Percentiles rank a stretch among this genome's conserved stretches.
Evolutionary conservation across 2,113 vertebrate genomes (phyloP).

Genomic region (Holacanthus passer): DNA sequence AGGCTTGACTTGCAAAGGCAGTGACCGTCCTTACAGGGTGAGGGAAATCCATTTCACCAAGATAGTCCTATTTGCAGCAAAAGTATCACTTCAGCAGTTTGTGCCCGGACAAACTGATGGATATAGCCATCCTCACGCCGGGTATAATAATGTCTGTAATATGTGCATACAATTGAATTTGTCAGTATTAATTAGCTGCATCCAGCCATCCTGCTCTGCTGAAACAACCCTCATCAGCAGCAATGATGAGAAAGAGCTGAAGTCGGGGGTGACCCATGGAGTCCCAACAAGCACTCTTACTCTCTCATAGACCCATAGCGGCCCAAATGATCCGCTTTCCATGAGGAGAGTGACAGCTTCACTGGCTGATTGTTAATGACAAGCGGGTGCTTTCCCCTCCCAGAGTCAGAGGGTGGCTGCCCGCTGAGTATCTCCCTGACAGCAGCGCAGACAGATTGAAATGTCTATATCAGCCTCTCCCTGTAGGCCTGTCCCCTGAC

Average conservation of each 20-base stretch:
- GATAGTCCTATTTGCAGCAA: conserved; percentile 46
- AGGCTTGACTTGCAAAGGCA: conserved; percentile 72
- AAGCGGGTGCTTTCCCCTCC: conserved; percentile 49
- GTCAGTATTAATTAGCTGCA: conserved; percentile 57
- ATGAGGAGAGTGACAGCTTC: conserved; percentile 63
- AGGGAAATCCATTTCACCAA: conserved; percentile 74
- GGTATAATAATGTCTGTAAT: conserved; percentile 46
- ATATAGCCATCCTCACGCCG: conserved; percentile 13
- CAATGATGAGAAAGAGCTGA: conserved; percentile 28
- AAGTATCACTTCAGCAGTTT: conserved; percentile 73
- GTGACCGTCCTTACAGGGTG: conserved; percentile 51
- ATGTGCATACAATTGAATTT: conserved; percentile 68
- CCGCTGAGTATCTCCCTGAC: conserved; percentile 58
- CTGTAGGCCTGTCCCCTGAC: conserved; percentile 52
- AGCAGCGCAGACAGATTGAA: conserved; percentile 66
- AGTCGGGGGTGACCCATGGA: conserved; percentile 2
- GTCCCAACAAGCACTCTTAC: conserved; percentile 26
- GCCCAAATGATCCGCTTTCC: conserved; percentile 53
- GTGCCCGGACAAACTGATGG: conserved; percentile 37
- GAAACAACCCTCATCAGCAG: conserved; percentile 45
- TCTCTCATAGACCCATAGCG: conserved; percentile 6
- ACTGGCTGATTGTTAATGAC: conserved; percentile 73
- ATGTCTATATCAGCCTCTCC: conserved; percentile 62
- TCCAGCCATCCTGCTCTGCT: conserved; percentile 1
- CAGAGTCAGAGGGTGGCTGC: conserved; percentile 60